phyloP scores from a whole-genome alignment of 2,888 invertebrate genomes.

The Cremastinae sp. region DNA sequence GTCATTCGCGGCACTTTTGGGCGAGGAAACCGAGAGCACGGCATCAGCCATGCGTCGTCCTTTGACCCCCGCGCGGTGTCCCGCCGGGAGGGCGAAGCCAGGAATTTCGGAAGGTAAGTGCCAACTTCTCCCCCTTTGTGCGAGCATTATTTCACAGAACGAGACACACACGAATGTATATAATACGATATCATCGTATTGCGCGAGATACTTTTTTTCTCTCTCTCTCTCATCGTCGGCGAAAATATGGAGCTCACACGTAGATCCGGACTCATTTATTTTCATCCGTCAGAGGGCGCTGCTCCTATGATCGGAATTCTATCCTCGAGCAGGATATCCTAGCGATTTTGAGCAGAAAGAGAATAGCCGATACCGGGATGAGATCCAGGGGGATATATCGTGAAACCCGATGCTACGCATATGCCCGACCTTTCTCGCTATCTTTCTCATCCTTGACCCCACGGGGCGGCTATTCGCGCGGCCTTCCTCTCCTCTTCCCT shows the following conservation, averaged over 20 bases:
- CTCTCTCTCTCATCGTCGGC: too few relatives aligned
- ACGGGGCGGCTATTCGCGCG: too few relatives aligned
- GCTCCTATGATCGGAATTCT: constrained; percentile 28
- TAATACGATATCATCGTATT: constrained; percentile 59
- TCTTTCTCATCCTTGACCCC: too few relatives aligned
- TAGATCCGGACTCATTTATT: constrained; percentile 11
- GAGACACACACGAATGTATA: constrained; percentile 44
- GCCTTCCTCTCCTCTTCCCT: not conserved
- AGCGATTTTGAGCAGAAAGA: constrained; percentile 47
- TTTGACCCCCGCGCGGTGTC: constrained; percentile 47
- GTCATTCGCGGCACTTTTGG: constrained; percentile 68
- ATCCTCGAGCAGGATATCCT: not conserved
- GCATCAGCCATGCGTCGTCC: constrained; percentile 36
- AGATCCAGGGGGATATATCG: constrained; percentile 15
- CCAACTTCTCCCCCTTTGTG: constrained; percentile 28
- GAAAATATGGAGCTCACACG: not conserved
- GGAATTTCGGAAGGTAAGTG: too few relatives aligned
- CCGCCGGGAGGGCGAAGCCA: not conserved
- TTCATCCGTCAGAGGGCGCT: constrained; percentile 7
- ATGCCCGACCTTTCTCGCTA: not conserved
- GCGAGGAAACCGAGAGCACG: constrained; percentile 23
- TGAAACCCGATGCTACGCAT: not conserved
- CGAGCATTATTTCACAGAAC: constrained; percentile 40
- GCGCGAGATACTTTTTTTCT: not conserved
- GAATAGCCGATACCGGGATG: constrained; percentile 47